These are phyloP conservation scores for Nibea coibor DNA, from an alignment of 2,113 vertebrate genomes.

Conservation along the genomic window DNA sequence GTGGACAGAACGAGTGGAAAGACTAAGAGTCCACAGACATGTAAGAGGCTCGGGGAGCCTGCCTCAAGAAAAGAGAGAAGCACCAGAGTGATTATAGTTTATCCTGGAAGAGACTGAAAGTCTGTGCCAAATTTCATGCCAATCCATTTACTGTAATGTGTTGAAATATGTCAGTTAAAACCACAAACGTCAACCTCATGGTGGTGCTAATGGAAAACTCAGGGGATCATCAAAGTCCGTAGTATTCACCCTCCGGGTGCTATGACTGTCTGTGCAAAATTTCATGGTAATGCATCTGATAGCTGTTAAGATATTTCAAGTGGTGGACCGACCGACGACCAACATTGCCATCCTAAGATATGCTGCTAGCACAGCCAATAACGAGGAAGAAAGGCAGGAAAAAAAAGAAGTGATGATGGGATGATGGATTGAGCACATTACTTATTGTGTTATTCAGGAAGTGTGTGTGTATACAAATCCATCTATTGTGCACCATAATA, in stretches of 20 bases:
- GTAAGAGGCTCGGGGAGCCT: neutral
- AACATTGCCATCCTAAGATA: neutral
- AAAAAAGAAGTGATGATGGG: neutral
- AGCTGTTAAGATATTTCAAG: neutral
- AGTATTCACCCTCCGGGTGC: neutral
- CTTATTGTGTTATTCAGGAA: slow-evolving; percentile 15
- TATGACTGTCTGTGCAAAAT: neutral
- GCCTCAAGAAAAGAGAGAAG: no score
- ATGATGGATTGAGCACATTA: slow-evolving; percentile 38
- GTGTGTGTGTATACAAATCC: slow-evolving; percentile 2
- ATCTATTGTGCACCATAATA: neutral
- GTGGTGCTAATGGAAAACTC: neutral
- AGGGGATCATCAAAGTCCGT: neutral
- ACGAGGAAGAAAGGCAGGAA: slow-evolving; percentile 4
- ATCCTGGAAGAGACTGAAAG: neutral
- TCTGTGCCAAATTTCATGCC: neutral
- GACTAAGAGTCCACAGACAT: neutral
- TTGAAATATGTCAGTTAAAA: neutral
- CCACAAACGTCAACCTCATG: neutral
- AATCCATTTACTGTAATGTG: neutral
- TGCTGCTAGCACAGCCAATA: neutral
- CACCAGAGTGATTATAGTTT: neutral
- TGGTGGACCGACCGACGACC: neutral
- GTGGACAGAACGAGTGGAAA: slow-evolving; percentile 18
- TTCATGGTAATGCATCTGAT: neutral